Evolutionary conservation across 2,797 vertebrate species (phyloP).

Genomic region (Tadarida brasiliensis): DNA sequence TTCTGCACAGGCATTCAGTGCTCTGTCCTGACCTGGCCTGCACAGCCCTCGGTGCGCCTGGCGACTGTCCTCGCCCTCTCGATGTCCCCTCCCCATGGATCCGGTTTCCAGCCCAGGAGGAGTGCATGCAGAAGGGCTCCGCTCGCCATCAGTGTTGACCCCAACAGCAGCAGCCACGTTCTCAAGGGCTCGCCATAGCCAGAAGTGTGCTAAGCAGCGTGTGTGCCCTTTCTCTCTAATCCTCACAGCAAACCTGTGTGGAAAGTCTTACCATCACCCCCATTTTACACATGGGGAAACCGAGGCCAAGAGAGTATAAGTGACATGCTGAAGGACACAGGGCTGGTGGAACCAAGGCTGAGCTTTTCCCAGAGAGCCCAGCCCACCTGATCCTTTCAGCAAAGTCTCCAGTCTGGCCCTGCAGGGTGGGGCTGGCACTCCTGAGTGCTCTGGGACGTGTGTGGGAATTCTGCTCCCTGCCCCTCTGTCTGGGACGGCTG

Average conservation of each 20-base stretch:
- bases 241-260: background rate
- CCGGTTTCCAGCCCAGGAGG: background rate
- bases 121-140: background rate
- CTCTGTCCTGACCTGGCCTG: background rate
- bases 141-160: background rate
- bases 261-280: no score
- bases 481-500: background rate
- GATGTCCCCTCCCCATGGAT: background rate
- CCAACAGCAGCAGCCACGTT: background rate
- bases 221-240: background rate
- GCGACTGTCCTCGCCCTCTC: background rate
- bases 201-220: background rate
- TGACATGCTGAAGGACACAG: background rate
- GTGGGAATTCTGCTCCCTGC: background rate
- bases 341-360: background rate
- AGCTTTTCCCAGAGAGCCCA: background rate
- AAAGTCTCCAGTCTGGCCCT: background rate
- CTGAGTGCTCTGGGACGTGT: background rate
- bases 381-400: background rate
- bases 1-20: background rate
- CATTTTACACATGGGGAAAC: background rate
- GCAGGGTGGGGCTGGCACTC: background rate
- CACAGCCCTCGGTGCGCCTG: background rate
- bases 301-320: background rate
- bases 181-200: background rate